A percentile compares a stretch with the other conserved stretches of the same genome.
phyloP scores from a whole-genome alignment of 2,888 invertebrate genomes.

The Cremastobaeus sp. region DNA sequence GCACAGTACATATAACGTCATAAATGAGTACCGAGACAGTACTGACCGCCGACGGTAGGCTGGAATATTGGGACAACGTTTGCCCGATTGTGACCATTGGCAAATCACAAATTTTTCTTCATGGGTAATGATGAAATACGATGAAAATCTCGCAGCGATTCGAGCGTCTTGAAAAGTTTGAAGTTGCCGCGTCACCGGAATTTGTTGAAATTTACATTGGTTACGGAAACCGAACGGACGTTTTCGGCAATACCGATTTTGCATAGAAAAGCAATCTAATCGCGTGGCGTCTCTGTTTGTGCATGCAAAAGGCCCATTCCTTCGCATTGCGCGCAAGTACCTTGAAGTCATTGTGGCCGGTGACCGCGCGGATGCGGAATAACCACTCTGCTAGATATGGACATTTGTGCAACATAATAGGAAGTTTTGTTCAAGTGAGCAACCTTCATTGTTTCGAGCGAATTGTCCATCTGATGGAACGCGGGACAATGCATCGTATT shows the following conservation, averaged over 20 bases:
- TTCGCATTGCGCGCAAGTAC: constrained; percentile 39
- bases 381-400: constrained; percentile 51
- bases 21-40: no score
- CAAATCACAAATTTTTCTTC: no score
- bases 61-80: no score
- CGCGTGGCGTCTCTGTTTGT: constrained; percentile 8
- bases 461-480: constrained; percentile 53
- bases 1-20: no score
- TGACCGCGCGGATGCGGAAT: constrained; percentile 31
- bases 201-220: constrained; percentile 43
- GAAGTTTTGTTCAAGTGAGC: constrained; percentile 50
- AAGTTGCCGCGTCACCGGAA: no score
- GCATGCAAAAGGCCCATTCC: constrained; percentile 40
- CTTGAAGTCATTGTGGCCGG: constrained; percentile 41
- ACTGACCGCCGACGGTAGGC: no score
- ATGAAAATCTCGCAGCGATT: no score
- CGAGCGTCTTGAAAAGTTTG: no score
- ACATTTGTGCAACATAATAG: constrained; percentile 46
- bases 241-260: constrained; percentile 36
- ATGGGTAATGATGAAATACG: no score
- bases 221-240: constrained; percentile 2
- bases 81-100: no score
- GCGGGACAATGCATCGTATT: constrained; percentile 40
- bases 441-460: constrained; percentile 45
- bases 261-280: constrained; percentile 47